A percentile compares a stretch with the other conserved stretches of the same genome.
These are phyloP conservation scores for Chlorodrepanis virens DNA, from an alignment of 2,113 vertebrate species.

Conservation along the genomic window DNA sequence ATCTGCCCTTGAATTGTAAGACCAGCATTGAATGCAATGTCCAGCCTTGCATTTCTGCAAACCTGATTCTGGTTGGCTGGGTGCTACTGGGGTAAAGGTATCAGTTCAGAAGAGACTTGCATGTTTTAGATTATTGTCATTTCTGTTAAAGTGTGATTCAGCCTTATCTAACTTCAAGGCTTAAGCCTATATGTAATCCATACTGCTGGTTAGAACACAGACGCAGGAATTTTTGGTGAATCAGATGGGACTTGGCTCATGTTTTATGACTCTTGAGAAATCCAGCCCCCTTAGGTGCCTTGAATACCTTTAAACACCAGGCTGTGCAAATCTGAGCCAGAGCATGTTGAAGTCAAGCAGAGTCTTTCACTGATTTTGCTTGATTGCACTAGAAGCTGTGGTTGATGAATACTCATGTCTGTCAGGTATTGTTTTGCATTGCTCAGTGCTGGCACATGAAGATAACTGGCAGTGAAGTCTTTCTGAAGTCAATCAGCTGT, in stretches of 20 bases:
- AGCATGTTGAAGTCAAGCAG: neutral
- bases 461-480: neutral
- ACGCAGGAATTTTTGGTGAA: neutral
- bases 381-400: neutral
- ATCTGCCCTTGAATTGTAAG: neutral
- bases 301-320: neutral
- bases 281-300: neutral
- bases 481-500: neutral
- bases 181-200: neutral
- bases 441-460: fast-evolving
- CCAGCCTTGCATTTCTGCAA: neutral
- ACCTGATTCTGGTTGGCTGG: neutral
- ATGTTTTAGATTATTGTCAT: neutral
- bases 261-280: neutral
- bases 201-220: neutral
- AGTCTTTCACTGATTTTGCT: neutral
- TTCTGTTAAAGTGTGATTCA: neutral
- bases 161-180: neutral
- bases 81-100: neutral
- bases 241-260: neutral
- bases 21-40: neutral
- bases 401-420: neutral
- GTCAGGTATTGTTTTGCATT: neutral
- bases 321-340: neutral
- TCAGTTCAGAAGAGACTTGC: neutral